phyloP scores from a whole-genome alignment of 2,797 vertebrate genomes.

The Protosalanx chinensis region DNA sequence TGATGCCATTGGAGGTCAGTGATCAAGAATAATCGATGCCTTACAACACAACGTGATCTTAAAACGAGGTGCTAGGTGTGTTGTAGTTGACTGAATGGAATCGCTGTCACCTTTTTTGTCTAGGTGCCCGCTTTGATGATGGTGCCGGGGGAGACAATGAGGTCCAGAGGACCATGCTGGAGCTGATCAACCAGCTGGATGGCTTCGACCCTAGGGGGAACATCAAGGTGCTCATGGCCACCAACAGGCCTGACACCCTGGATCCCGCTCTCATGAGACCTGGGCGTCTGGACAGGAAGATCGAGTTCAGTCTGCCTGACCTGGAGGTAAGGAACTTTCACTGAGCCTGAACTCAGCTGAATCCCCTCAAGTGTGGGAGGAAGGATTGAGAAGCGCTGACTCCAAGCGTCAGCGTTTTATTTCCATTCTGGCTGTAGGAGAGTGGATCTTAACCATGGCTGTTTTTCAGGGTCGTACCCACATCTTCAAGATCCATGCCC shows the following conservation, averaged over 20 bases:
- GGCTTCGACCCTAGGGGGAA: slow-evolving; percentile 97
- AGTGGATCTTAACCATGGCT: not conserved
- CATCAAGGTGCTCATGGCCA: slow-evolving; percentile 98
- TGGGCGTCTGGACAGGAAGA: slow-evolving; percentile 93
- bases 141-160: slow-evolving; percentile 97
- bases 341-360: no score
- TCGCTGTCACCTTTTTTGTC: not conserved
- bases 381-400: no score
- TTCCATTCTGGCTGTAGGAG: not conserved
- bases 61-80: not conserved
- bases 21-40: not conserved
- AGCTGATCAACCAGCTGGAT: slow-evolving; percentile 97
- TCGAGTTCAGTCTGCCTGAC: slow-evolving; percentile 96
- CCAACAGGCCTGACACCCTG: slow-evolving; percentile 93
- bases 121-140: slow-evolving; percentile 96
- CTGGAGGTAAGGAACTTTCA: slow-evolving; percentile 78
- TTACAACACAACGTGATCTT: not conserved
- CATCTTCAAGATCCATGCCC: slow-evolving; percentile 98
- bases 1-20: slow-evolving; percentile 94
- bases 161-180: slow-evolving; percentile 97
- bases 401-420: not conserved
- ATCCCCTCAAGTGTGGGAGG: no score
- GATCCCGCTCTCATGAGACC: slow-evolving; percentile 98
- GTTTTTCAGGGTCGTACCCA: slow-evolving; percentile 89
- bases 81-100: not conserved